A percentile compares a stretch with the other conserved stretches of the same genome.
Evolutionary conservation across 1,140 invertebrate genomes (phyloP).

Genomic region (Dendroctonus valens): DNA sequence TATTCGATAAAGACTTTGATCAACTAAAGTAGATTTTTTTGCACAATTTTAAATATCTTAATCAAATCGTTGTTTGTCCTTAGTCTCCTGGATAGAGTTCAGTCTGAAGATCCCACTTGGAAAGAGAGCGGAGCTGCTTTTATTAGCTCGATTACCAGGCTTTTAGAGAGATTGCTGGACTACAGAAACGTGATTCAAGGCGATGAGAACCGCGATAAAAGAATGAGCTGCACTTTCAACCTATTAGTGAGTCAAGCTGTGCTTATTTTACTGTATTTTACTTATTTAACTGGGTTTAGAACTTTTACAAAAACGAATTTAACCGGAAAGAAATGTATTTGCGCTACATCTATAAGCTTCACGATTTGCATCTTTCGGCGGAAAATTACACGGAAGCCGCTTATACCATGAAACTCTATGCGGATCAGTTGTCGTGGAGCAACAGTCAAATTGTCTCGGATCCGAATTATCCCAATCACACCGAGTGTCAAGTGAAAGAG

Average conservation of each 20-base stretch:
- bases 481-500: slow-evolving; percentile 93
- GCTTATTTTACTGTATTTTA: background rate
- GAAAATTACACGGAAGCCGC: slow-evolving; percentile 97
- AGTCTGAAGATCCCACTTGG: slow-evolving; percentile 82
- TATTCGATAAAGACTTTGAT: too few relatives aligned
- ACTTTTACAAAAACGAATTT: slow-evolving; percentile 96
- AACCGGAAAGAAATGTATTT: slow-evolving; percentile 96
- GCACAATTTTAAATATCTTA: background rate
- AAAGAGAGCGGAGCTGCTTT: slow-evolving; percentile 88
- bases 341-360: slow-evolving; percentile 94
- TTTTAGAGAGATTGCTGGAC: slow-evolving; percentile 86
- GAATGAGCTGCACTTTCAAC: slow-evolving; percentile 97
- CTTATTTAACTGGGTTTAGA: slow-evolving; percentile 59
- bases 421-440: slow-evolving; percentile 86
- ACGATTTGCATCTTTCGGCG: slow-evolving; percentile 88
- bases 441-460: slow-evolving; percentile 65
- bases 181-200: slow-evolving; percentile 91
- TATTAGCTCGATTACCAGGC: slow-evolving; percentile 84
- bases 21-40: too few relatives aligned
- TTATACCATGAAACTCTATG: slow-evolving; percentile 91
- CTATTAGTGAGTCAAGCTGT: slow-evolving; percentile 65
- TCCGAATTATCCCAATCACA: slow-evolving; percentile 65
- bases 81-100: slow-evolving; percentile 83
- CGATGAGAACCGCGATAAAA: slow-evolving; percentile 87
- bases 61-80: slow-evolving; percentile 23